Conservation (phyloP, 2,888 invertebrate species). For the Oligia fasciuncula region DNA sequence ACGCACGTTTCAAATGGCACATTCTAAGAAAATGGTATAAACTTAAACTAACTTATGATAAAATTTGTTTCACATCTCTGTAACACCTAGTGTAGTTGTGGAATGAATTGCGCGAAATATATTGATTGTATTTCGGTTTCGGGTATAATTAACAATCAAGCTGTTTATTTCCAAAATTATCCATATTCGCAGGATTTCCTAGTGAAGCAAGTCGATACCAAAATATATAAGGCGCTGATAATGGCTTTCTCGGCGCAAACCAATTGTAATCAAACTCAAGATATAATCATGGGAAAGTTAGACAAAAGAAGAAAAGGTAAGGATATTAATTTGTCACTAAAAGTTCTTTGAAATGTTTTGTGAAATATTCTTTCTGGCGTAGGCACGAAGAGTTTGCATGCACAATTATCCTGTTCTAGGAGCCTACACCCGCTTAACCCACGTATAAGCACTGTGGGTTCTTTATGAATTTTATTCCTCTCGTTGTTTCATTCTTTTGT, state of each 20-base stretch:
- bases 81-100: not conserved
- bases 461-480: not conserved
- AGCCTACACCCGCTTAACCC: no score
- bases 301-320: slow-evolving; percentile 96
- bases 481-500: not conserved
- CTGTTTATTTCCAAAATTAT: not conserved
- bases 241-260: slow-evolving; percentile 98
- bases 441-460: not conserved
- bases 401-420: not conserved
- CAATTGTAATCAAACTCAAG: slow-evolving; percentile 97
- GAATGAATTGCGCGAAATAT: not conserved
- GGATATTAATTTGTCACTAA: not conserved
- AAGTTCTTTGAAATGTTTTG: not conserved
- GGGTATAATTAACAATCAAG: not conserved
- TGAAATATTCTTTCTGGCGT: not conserved
- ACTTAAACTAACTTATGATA: not conserved
- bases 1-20: not conserved
- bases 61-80: not conserved
- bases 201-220: slow-evolving; percentile 94
- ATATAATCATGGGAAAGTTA: slow-evolving; percentile 97
- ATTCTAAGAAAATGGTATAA: not conserved
- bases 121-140: not conserved
- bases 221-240: slow-evolving; percentile 95
- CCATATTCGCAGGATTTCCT: slow-evolving; percentile 92
- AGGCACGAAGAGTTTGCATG: not conserved